phyloP scores from a whole-genome alignment of 1,140 invertebrate species.

The Drosophila pseudoananassae region DNA sequence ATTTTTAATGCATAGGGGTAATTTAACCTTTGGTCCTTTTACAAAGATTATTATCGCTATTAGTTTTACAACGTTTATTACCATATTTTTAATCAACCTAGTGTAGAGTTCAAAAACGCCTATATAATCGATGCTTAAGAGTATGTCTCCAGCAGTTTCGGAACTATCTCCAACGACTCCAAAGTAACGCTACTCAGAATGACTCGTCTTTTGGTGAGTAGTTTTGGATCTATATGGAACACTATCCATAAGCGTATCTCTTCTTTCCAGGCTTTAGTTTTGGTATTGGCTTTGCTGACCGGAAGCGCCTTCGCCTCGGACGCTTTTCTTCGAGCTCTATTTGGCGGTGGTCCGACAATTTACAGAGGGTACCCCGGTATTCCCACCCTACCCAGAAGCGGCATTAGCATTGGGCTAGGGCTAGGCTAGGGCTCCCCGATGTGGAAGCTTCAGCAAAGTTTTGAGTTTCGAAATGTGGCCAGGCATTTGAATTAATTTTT shows the following conservation, averaged over 20 bases:
- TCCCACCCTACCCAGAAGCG: neutral
- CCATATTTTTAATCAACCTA: constrained; percentile 33
- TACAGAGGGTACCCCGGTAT: neutral
- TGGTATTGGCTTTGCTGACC: constrained; percentile 30
- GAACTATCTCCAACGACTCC: neutral
- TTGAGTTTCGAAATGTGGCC: neutral
- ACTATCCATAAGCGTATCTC: neutral
- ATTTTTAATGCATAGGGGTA: neutral
- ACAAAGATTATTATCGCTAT: neutral
- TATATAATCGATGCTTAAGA: constrained; percentile 22
- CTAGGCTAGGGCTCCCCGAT: neutral
- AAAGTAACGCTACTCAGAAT: constrained; percentile 10
- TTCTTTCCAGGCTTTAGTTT: constrained; percentile 22
- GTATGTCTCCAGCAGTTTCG: neutral
- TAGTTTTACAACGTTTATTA: constrained; percentile 15
- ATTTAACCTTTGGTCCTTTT: neutral
- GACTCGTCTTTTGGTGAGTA: constrained; percentile 41
- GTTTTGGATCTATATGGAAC: neutral
- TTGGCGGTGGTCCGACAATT: neutral
- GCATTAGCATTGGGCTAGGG: constrained; percentile 13
- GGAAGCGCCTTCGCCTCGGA: constrained; percentile 11
- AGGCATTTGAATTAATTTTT: neutral
- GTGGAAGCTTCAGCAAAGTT: neutral
- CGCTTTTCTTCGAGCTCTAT: neutral
- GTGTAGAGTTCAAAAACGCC: neutral